A percentile compares a stretch with the other conserved stretches of the same genome.
Conservation (phyloP, 2,113 vertebrate species). For the Hipposideros armiger region DNA sequence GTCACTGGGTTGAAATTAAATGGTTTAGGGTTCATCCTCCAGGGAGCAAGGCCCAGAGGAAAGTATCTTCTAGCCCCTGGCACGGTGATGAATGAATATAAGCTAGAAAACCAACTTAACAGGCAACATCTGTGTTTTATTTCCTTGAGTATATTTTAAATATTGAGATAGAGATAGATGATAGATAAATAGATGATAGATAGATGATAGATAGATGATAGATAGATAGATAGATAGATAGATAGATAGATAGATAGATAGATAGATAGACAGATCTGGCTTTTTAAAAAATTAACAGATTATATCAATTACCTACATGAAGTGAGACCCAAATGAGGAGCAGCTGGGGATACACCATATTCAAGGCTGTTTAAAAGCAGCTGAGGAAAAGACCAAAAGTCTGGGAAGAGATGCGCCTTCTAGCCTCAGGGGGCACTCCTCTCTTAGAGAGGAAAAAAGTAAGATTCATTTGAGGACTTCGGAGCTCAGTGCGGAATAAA, state of each 20-base stretch:
- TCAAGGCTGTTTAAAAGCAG: background rate
- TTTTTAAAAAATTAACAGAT: background rate
- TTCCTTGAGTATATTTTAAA: constrained; percentile 1
- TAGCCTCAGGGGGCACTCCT: background rate
- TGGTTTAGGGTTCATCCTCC: background rate
- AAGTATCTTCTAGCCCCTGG: background rate
- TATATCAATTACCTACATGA: background rate
- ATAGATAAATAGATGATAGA: background rate
- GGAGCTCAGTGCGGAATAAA: background rate
- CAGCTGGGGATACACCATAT: background rate
- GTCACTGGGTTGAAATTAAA: background rate
- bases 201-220: background rate
- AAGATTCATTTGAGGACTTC: background rate
- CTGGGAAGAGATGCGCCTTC: background rate
- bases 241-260: background rate
- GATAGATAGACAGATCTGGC: background rate
- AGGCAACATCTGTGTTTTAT: background rate
- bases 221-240: background rate
- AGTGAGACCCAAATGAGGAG: background rate
- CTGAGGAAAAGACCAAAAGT: background rate
- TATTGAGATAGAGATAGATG: background rate
- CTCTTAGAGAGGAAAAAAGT: background rate
- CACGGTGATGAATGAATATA: background rate
- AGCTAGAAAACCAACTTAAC: background rate
- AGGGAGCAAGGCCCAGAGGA: background rate